Evolutionary conservation across 2,888 invertebrate genomes (phyloP), one percentile per base, ranked within the genome.

Genomic region (Anarsia innoxiella): DNA sequence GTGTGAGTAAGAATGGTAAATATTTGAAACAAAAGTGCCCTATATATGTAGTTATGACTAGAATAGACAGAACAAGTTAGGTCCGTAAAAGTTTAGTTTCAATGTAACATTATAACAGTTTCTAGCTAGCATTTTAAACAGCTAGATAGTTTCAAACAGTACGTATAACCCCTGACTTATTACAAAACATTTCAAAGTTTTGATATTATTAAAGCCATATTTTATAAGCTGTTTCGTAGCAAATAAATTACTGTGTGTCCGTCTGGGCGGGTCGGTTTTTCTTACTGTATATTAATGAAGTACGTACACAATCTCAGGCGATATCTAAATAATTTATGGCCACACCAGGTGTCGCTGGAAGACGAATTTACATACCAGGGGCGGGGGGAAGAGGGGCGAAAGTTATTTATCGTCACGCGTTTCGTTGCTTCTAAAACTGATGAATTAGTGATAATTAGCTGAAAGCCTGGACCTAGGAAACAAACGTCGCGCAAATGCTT

Each of bases 241-340:
- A 46, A 48, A 62, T 61, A 60, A 66, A 69, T 59, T 60, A 66
- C 62, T 32, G 40, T 41, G 39, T 39, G 45, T 51, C 49, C 45
- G 36, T 51, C 40, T 39, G 43, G 53, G 46, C 46, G 50, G 49
- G 62, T 53, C 59, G 61, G 61, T 74, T 76, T 75, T 77, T 75
- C 68, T 68, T 59, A 53, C 62, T 59, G 72, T 70, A 70, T 75
- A 74, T 75, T 75, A 78, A 80, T 71, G 73, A 73, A 71, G 47
- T 53, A 45, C 45, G 53, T 52, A 60, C 53, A 69, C 72, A 76
- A 74, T 74, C 73, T 71, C 65, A 60, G 62, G 65, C 66, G 68
- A 74, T 70, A 75, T 71, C 74, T 76, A 67, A 71, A 74, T 78
- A 79, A 80, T 77, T 78, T 78, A 78, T 73, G 52, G 62, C 68